Evolutionary conservation across 53 echinoderm and acorn worm genomes (phyloP), one percentile per base, ranked within the genome.

Genomic region (Astropecten irregularis): DNA sequence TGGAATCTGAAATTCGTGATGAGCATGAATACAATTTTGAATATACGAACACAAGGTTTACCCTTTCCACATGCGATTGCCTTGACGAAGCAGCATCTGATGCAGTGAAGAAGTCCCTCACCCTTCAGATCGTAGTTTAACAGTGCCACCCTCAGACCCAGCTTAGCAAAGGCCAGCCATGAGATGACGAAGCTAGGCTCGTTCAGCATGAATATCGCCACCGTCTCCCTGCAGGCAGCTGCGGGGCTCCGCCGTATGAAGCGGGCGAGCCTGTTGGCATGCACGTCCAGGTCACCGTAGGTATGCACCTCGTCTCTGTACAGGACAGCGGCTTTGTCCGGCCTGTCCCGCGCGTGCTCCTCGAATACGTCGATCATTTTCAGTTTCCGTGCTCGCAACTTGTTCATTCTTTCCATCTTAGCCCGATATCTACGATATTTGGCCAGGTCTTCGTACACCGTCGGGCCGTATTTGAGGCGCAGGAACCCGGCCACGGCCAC

Each of bases 241-340:
- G 25, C 57, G 4, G 44, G 29, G 13, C 57, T 66, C 9, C 59
- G 34, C 61, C 31, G 48, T 22, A 87, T 42, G 31, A 87, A 91
- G 68, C 66, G 31, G 2, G 87, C 91, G 2, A 87, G 49, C 34
- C 87, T 26, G 22, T 86, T 68, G 40, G 91, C 65, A 39, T 58
- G 22, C 8, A 23, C 18, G 68, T 87, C 63, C 8, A 91, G 26
- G 16, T 87, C 86, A 10, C 74, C 76, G 77, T 94, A 97, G 21
- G 89, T 88, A 73, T 83, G 85, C 0, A 31, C 40, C 40, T 92
- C 85, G 67, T 92, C 88, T 32, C 93, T 40, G 76, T 62, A 97
- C 23, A 92, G 38, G 14, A 97, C 37, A 18, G 86, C 89, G 1
- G 49, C 58, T 47, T 84, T 87, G 9, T 82, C 48, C 6, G 90